phyloP scores from a whole-genome alignment of 2,113 vertebrate species.

The Arvicanthis niloticus region DNA sequence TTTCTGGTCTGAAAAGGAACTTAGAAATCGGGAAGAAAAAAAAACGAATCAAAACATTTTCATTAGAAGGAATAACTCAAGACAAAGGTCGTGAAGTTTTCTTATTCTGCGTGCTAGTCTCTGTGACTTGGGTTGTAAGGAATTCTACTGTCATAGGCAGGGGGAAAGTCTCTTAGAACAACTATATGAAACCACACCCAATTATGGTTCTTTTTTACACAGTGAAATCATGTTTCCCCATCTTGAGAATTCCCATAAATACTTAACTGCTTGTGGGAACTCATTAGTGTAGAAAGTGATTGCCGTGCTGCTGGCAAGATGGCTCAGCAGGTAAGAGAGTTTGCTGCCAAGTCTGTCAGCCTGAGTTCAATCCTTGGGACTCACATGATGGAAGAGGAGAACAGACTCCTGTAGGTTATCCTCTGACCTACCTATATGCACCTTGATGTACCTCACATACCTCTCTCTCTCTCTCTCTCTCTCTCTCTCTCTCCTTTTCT shows the following conservation, averaged over 20 bases:
- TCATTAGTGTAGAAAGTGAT: not conserved
- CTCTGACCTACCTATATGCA: not conserved
- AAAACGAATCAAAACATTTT: constrained; percentile 40
- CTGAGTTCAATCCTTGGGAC: not conserved
- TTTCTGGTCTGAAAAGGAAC: constrained; percentile 63
- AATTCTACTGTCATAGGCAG: not conserved
- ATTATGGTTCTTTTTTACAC: not conserved
- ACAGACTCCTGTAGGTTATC: not conserved
- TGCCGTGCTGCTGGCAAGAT: not conserved
- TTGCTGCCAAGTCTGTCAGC: not conserved
- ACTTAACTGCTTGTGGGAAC: not conserved
- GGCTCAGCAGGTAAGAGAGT: not conserved
- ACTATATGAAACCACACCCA: not conserved
- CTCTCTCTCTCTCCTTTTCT: not conserved
- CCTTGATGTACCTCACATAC: not conserved
- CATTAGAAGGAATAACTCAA: constrained; percentile 28
- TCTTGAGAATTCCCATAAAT: not conserved
- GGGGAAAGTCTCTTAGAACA: not conserved
- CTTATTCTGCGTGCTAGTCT: not conserved
- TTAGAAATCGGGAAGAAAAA: constrained; percentile 58
- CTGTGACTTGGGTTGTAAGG: not conserved
- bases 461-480: not conserved
- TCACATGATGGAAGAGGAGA: not conserved
- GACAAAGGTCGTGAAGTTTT: not conserved
- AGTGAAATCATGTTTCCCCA: not conserved